Conservation (phyloP, 2,797 vertebrate genomes). For the Thamnophis elegans region DNA sequence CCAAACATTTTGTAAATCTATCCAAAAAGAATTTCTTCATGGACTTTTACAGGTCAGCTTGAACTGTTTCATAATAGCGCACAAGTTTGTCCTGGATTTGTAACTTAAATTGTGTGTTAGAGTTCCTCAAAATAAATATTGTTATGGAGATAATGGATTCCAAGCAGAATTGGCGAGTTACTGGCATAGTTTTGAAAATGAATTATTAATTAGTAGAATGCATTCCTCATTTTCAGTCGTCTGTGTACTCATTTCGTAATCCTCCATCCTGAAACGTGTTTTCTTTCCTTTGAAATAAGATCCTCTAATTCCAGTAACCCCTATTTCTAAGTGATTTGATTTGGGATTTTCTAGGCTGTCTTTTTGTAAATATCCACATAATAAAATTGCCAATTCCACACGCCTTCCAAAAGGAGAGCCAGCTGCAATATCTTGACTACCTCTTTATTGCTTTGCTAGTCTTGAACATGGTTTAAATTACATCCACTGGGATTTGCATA, state of each 20-base stretch:
- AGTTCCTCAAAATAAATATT: slow-evolving; percentile 1
- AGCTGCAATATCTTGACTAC: not conserved
- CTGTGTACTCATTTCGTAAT: not conserved
- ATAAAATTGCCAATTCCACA: not conserved
- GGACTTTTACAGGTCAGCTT: fast-evolving
- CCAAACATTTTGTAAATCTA: not conserved
- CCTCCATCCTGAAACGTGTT: too few relatives aligned
- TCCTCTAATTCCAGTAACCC: not conserved
- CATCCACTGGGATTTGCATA: not conserved
- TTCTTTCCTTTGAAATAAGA: not conserved
- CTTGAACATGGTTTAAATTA: not conserved
- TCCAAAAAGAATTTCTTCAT: not conserved
- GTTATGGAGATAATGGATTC: not conserved
- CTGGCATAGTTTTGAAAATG: not conserved
- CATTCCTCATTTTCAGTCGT: not conserved
- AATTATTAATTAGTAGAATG: not conserved
- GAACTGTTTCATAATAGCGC: not conserved
- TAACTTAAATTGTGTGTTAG: not conserved
- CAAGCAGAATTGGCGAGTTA: not conserved
- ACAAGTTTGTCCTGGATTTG: not conserved
- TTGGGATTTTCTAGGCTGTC: not conserved
- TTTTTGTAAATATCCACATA: not conserved
- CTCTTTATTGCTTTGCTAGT: not conserved
- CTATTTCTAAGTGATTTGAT: not conserved
- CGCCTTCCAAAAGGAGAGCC: not conserved